Evolutionary conservation across 1,140 invertebrate genomes (phyloP), one percentile per base, ranked within the genome.

Genomic region (Ectropis grisescens): DNA sequence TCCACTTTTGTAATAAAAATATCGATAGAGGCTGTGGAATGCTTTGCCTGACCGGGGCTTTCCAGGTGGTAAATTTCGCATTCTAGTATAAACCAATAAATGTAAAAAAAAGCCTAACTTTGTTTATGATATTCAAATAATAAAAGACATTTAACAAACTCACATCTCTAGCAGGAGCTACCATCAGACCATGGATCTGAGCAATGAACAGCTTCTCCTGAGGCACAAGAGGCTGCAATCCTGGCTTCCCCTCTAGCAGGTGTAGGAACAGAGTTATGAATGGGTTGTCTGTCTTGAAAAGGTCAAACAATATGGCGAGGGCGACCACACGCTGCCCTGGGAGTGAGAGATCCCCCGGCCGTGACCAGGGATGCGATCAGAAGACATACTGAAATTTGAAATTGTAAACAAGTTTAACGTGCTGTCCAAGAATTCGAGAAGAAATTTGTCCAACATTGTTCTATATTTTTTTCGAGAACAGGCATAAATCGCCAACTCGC

Each of bases 231-330:
- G 74, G 67, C 32, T 51, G 43, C 8, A 82, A 33, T 0, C 67
- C 72, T 12, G 67, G 69, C 27, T 81, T 82, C 0, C 72, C 70
- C 33, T 83, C 82, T 27, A 83, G 30, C 10, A 83, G 44, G 33
- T 82, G 67, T n/a, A 83, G 55, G 29, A 75, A 83, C 4, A 83
- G 35, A 0, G 72, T 53, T 24, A 66, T 78, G 42, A 82, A 83
- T 2, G 82, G 82, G 41, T 76, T 83, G 23, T 93, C 91, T 11
- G 52, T 38, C 60, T 87, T 86, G 64, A 92, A 93, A 50, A 93
- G 83, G 44, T 93, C 90, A 76, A 88, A 90, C 8, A 94, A 76
- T n/a, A 93, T 69, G 10, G 87, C 87, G 10, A 93, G 75, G 13
- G 91, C 90, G 5, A 90, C 87, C 12, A 94, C 68, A 24, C 91